phyloP scores from a whole-genome alignment of 2,113 vertebrate species.

The Xerus inauris region DNA sequence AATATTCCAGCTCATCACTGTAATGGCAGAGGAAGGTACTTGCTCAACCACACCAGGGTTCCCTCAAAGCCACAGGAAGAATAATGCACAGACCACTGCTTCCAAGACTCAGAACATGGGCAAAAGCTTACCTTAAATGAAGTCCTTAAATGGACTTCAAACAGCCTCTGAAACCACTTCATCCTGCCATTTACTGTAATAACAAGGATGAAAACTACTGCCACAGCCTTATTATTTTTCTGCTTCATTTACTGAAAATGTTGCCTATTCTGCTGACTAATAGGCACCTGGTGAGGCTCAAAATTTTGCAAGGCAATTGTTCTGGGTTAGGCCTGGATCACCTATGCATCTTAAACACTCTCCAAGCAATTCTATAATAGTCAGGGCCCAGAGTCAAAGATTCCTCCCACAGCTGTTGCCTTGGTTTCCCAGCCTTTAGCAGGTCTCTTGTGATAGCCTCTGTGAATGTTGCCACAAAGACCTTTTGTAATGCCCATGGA shows the following conservation, averaged over 20 bases:
- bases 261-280: neutral
- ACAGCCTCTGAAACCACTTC: slow-evolving; percentile 46
- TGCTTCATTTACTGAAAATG: neutral
- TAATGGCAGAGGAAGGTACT: neutral
- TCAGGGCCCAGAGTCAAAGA: neutral
- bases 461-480: neutral
- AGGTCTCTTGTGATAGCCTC: neutral
- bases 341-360: neutral
- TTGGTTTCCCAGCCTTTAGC: neutral
- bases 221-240: neutral
- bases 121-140: neutral
- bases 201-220: slow-evolving; percentile 51
- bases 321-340: neutral
- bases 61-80: neutral
- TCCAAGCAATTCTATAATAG: neutral
- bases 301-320: neutral
- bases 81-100: neutral
- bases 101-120: neutral
- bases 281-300: neutral
- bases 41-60: neutral
- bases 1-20: neutral
- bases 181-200: slow-evolving; percentile 48
- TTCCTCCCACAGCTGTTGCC: too few relatives aligned
- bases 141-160: slow-evolving; percentile 18
- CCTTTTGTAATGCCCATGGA: neutral